Evolutionary conservation across 2,113 vertebrate species (phyloP), one percentile per base, ranked within the genome.

Genomic region (Syngnathus floridae): DNA sequence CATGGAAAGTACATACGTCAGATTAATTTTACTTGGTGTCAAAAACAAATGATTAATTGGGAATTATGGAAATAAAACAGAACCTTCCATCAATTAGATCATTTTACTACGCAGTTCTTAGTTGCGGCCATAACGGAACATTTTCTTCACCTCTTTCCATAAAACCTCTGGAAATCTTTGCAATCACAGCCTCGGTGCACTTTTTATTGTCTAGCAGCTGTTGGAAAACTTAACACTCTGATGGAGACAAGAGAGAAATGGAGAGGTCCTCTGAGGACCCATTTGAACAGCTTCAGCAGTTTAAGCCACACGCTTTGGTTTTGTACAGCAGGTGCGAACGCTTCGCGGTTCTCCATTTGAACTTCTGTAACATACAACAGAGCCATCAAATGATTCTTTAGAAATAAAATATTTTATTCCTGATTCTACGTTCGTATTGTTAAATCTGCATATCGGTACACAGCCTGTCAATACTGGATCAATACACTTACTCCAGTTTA

Each of bases 121-220:
- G 62, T 58, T 43, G 67, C 63, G 60, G 57, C 69, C 68, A 51
- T 69, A 66, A 71, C 65, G 31, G 13, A 69, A n/a, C 62, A 37
- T 43, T 79, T 73, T 70, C 60, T 49, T 1, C 8, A 59, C 55
- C 19, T 21, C n/a, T 58, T 66, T 56, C 65, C 40, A 66, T 72
- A 75, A 84, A 31, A 78, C 71, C 69, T 76, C 71, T 74, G 77
- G 70, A 82, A 80, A 67, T 60, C 70, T 77, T 80, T 72, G 69
- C 70, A 66, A 66, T 76, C 77, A 46, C 72, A 60, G 73, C 66
- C 57, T 57, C 71, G 69, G 52, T 73, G 77, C 73, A 65, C 66
- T 74, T 81, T 79, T 87, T 83, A 86, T 82, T 74, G 78, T 83
- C 75, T 72, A 72, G 72, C 87, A 87, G 84, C 82, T 89, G 87